These are phyloP conservation scores for Helarctos malayanus DNA, from an alignment of 2,797 vertebrate species.

Conservation along the genomic window DNA sequence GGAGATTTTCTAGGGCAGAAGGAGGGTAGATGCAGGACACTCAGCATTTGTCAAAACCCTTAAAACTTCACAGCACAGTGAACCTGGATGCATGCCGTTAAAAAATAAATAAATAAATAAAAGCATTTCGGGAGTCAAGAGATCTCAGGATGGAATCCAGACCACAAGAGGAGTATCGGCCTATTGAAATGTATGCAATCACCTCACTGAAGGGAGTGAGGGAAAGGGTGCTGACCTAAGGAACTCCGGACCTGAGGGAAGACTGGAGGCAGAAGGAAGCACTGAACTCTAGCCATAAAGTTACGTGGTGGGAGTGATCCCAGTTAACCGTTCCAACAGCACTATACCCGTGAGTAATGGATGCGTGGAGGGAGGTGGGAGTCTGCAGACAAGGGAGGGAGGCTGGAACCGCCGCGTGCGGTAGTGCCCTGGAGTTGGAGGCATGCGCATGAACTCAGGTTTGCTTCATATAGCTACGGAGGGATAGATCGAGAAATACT, in stretches of 20 bases:
- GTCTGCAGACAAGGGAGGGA: not conserved
- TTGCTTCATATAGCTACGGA: not conserved
- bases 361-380: not conserved
- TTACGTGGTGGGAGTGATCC: not conserved
- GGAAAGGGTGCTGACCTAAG: not conserved
- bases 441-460: not conserved
- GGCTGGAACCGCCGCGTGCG: not conserved
- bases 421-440: not conserved
- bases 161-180: not conserved
- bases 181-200: not conserved
- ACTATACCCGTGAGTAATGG: not conserved
- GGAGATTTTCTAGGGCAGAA: not conserved
- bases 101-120: not conserved
- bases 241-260: not conserved
- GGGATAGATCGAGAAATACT: not conserved
- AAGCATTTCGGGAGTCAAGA: not conserved
- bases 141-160: not conserved
- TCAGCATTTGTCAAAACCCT: not conserved
- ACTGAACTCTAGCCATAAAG: not conserved
- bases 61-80: not conserved
- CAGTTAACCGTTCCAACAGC: not conserved
- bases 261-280: not conserved
- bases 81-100: not conserved
- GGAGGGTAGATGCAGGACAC: not conserved
- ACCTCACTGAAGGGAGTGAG: not conserved